A percentile compares a stretch with the other conserved stretches of the same genome.
phyloP scores from a whole-genome alignment of 2,113 vertebrate species.

The Onychostruthus taczanowskii region DNA sequence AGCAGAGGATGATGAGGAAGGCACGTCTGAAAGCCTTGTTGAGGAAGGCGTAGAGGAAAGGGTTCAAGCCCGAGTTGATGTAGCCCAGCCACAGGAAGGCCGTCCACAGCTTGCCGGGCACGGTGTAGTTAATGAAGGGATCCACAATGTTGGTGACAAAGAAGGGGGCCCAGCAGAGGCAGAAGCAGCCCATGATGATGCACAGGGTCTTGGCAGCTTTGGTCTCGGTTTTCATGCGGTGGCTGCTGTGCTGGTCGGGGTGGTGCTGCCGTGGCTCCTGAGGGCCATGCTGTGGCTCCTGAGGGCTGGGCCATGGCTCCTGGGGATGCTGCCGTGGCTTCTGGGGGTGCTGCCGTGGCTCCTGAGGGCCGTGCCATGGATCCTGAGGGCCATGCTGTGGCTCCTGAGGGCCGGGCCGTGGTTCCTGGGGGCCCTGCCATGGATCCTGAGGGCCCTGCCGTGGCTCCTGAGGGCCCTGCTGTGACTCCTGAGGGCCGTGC shows the following conservation, averaged over 20 bases:
- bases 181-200: constrained; percentile 99
- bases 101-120: constrained; percentile 89
- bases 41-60: constrained; percentile 98
- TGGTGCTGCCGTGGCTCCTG: constrained; percentile 77
- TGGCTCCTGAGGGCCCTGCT: background rate
- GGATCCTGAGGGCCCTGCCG: no score
- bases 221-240: constrained; percentile 95
- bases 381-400: background rate
- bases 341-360: no score
- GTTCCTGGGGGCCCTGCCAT: no score
- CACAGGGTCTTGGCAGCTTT: constrained; percentile 98
- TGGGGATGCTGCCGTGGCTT: no score
- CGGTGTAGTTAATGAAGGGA: constrained; percentile 93
- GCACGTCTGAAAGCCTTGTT: constrained; percentile 99
- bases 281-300: background rate
- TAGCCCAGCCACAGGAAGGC: constrained; percentile 98
- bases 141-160: constrained; percentile 97
- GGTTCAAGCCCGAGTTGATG: constrained; percentile 99
- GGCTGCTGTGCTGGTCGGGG: constrained; percentile 86
- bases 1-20: constrained; percentile 99
- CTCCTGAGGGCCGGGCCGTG: background rate
- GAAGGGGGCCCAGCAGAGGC: constrained; percentile 98
- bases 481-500: constrained; percentile 60
- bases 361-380: no score
- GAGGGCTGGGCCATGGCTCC: background rate